Conservation (phyloP, 2,888 invertebrate genomes). For the Netelia melanura region DNA sequence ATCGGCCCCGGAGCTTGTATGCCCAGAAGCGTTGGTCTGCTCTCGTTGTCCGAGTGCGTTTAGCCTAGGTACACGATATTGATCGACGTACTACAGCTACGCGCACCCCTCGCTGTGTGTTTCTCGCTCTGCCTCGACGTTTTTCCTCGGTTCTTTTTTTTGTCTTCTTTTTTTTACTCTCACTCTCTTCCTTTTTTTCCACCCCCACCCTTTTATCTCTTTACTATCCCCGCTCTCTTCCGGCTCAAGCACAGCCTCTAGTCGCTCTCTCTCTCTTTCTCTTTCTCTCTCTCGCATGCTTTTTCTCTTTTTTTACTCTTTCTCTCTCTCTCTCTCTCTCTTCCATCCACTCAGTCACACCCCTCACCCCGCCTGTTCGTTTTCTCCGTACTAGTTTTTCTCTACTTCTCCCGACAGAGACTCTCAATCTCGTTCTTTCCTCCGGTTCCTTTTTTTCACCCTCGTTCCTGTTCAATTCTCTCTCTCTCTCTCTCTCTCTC, state of each 20-base stretch:
- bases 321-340: constrained; percentile 6
- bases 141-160: constrained; percentile 42
- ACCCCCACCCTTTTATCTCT: constrained; percentile 27
- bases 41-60: constrained; percentile 78
- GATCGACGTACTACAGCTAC: constrained; percentile 77
- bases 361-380: constrained; percentile 19
- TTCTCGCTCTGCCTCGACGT: constrained; percentile 62
- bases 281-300: constrained; percentile 18
- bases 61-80: constrained; percentile 79
- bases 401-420: constrained; percentile 60
- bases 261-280: constrained; percentile 32
- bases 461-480: constrained; percentile 46
- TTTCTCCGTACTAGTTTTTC: constrained; percentile 43
- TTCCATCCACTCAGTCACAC: constrained; percentile 41
- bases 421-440: constrained; percentile 63
- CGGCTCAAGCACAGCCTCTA: constrained; percentile 41
- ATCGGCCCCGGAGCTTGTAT: constrained; percentile 24
- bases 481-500: constrained; percentile 17
- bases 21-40: constrained; percentile 50
- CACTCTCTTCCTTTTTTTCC: constrained; percentile 6
- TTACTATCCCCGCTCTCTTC: constrained; percentile 38
- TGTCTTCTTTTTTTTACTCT: constrained; percentile 50
- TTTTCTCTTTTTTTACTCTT: not conserved
- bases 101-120: constrained; percentile 61
- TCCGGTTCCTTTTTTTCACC: constrained; percentile 34